phyloP scores from a whole-genome alignment of 1,140 invertebrate species.

The Drosophila suzukii region DNA sequence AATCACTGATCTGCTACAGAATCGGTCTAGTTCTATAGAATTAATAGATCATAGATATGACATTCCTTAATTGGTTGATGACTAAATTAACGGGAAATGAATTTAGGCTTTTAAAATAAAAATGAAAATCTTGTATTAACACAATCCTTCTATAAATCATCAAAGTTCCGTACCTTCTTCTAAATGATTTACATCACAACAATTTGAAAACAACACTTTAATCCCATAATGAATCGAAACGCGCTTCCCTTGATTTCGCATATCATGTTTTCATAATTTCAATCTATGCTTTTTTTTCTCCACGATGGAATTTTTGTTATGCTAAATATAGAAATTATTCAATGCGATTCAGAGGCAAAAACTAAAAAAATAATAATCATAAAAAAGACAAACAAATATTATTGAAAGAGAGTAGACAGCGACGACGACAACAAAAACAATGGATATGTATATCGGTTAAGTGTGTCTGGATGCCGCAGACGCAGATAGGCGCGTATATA shows the following conservation, averaged over 20 bases:
- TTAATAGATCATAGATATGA: slow-evolving; percentile 11
- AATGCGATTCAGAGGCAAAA: slow-evolving; percentile 56
- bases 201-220: slow-evolving; percentile 8
- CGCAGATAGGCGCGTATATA: slow-evolving; percentile 18
- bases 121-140: background rate
- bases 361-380: slow-evolving; percentile 44
- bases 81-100: background rate
- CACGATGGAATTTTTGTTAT: slow-evolving; percentile 63
- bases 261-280: slow-evolving; percentile 67
- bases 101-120: background rate
- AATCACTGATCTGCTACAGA: slow-evolving; percentile 12
- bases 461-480: slow-evolving; percentile 53
- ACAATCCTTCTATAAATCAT: background rate
- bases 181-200: background rate
- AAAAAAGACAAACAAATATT: slow-evolving; percentile 44
- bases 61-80: slow-evolving; percentile 3
- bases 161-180: background rate
- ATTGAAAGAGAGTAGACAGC: slow-evolving; percentile 54
- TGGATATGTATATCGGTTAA: slow-evolving; percentile 41
- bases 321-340: slow-evolving; percentile 82
- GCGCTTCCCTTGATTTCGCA: slow-evolving; percentile 30
- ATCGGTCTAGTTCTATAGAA: slow-evolving; percentile 2
- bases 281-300: slow-evolving; percentile 42
- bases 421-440: slow-evolving; percentile 3
- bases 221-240: slow-evolving; percentile 31